Evolutionary conservation across 2,113 vertebrate species (phyloP).

Genomic region (Etia nguti): DNA sequence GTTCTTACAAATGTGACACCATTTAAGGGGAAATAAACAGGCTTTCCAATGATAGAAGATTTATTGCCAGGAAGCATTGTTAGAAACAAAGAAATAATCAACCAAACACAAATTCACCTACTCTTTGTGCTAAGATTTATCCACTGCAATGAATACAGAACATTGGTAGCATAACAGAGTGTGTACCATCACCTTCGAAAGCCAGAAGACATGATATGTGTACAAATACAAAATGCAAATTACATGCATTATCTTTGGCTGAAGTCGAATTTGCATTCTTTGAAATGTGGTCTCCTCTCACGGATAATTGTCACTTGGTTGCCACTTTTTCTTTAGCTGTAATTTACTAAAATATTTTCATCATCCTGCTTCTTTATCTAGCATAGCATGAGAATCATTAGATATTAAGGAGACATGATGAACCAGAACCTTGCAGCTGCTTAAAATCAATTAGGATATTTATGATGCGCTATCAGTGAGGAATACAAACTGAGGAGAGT

Average conservation of each 20-base stretch:
- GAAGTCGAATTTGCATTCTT: background rate
- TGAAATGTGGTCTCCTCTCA: background rate
- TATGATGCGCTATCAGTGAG: background rate
- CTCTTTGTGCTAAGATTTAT: background rate
- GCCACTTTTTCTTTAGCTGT: background rate
- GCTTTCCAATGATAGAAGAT: background rate
- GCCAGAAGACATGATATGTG: background rate
- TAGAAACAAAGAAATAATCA: background rate
- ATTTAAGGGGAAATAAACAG: background rate
- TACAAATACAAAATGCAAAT: background rate
- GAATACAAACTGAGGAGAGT: background rate
- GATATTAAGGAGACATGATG: background rate
- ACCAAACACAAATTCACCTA: background rate
- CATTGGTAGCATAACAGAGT: background rate
- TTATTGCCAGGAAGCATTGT: background rate
- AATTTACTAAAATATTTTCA: background rate
- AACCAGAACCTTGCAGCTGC: background rate
- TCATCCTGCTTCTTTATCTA: background rate
- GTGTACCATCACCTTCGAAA: background rate
- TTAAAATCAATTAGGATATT: background rate
- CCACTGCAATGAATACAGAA: background rate
- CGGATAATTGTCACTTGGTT: background rate
- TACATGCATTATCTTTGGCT: background rate
- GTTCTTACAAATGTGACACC: background rate
- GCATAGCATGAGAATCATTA: background rate